These are phyloP conservation scores for Brevimyrus niger DNA, from an alignment of 2,113 vertebrate genomes.

Conservation along the genomic window DNA sequence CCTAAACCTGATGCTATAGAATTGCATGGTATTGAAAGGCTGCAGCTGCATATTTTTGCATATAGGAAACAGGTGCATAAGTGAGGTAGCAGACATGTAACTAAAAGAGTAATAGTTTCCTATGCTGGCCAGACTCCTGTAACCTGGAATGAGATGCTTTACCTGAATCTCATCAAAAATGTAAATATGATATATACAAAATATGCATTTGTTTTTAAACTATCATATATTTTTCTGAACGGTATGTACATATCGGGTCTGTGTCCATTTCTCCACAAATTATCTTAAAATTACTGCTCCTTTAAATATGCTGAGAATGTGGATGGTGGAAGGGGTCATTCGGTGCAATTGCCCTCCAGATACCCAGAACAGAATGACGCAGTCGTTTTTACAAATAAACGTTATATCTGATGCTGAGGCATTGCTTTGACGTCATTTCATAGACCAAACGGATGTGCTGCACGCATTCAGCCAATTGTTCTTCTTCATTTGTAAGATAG, in stretches of 20 bases:
- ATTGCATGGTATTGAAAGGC: background rate
- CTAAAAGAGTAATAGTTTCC: background rate
- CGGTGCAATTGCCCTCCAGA: background rate
- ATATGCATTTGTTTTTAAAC: background rate
- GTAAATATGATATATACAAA: background rate
- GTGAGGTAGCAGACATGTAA: background rate
- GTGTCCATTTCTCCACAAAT: background rate
- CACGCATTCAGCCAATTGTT: conserved; percentile 15
- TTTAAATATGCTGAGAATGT: background rate
- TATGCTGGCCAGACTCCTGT: background rate
- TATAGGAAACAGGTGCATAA: background rate
- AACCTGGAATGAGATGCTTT: background rate
- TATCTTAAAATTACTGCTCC: background rate
- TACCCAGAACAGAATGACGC: background rate
- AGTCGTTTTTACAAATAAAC: background rate
- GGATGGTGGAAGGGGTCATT: background rate
- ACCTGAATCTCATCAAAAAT: background rate
- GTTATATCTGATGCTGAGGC: background rate
- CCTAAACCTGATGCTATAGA: background rate
- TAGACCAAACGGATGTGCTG: background rate
- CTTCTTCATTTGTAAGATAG: conserved; percentile 14
- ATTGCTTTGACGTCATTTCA: conserved; percentile 22
- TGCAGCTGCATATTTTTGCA: background rate
- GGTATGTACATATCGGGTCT: background rate
- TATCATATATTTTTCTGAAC: background rate